Evolutionary conservation across 2,888 invertebrate genomes (phyloP), one percentile per base, ranked within the genome.

Genomic region (Drosophila melanosoma): DNA sequence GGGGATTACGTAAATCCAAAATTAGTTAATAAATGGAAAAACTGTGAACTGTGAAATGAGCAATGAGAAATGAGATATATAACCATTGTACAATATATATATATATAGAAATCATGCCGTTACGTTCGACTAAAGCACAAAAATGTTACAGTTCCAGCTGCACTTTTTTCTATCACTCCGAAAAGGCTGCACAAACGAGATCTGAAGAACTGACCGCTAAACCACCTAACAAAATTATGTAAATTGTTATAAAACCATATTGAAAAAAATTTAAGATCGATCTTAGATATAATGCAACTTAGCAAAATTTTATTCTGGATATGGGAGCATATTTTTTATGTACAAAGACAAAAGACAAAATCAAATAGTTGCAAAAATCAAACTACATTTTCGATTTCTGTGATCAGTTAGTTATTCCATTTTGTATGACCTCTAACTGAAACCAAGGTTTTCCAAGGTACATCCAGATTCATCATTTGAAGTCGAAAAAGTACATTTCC

Each of bases 1-100:
- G 36, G 49, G 73, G 75, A 89, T 86, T 86, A 86, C 89, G 84
- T 86, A 86, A 86, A 90, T 90, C 89, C 74, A 61, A 86, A 90
- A 86, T 90, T 86, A 86, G 85, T 90, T 86, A 86, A 89, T 85
- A 85, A 89, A 90, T 86, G 90, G 56, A 56, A 90, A 85, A 85
- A 90, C 83, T 87, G 90, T 84, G 74, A 89, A 81, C 87, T 89
- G 83, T 84, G 82, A 88, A 83, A 86, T 83, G 85, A 83, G 85
- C 29, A 83, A 86, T 83, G 85, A 79, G 85, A 82, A 87, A 82
- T 81, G 70, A 60, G 69, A 76, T 69, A 80, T 81, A 62, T 23
- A 26, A 58, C 35, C 56, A 74, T 79, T 74, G 68, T 64, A 61
- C 53, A 61, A 54, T 26, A 45, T 74, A 82, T 69, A 70, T 4